phyloP scores from a whole-genome alignment of 2,888 invertebrate genomes.

The Limenitis camilla region DNA sequence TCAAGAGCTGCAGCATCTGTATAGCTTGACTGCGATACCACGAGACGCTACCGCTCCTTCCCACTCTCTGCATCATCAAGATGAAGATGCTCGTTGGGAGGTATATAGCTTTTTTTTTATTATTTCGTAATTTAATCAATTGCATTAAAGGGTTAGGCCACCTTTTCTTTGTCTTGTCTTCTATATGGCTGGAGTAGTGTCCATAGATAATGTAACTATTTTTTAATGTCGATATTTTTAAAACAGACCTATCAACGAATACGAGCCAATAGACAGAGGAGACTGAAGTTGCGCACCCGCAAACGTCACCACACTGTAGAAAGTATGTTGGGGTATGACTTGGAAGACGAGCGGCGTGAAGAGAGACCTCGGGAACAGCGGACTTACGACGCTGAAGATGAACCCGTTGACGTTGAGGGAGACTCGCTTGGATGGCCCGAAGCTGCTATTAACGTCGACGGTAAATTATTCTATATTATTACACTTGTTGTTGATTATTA shows the following conservation, averaged over 20 bases:
- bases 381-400: conserved; percentile 64
- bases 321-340: conserved; percentile 69
- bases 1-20: conserved; percentile 67
- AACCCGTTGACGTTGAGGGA: conserved; percentile 69
- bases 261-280: conserved; percentile 67
- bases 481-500: too few relatives aligned
- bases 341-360: conserved; percentile 62
- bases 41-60: conserved; percentile 51
- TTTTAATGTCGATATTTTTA: not conserved
- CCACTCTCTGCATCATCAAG: conserved; percentile 63
- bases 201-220: too few relatives aligned
- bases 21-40: conserved; percentile 66
- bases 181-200: too few relatives aligned
- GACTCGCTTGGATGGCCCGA: conserved; percentile 71
- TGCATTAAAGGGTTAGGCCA: too few relatives aligned
- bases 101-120: conserved; percentile 31
- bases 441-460: conserved; percentile 56
- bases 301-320: conserved; percentile 73
- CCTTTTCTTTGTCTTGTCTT: too few relatives aligned
- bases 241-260: conserved; percentile 67
- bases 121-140: too few relatives aligned
- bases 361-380: conserved; percentile 57
- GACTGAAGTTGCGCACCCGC: conserved; percentile 66
- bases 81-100: conserved; percentile 72
- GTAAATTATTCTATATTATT: conserved; percentile 30